Percentiles rank a stretch among this genome's conserved stretches.
phyloP scores from a whole-genome alignment of 2,113 vertebrate genomes.

The Cottus gobio region DNA sequence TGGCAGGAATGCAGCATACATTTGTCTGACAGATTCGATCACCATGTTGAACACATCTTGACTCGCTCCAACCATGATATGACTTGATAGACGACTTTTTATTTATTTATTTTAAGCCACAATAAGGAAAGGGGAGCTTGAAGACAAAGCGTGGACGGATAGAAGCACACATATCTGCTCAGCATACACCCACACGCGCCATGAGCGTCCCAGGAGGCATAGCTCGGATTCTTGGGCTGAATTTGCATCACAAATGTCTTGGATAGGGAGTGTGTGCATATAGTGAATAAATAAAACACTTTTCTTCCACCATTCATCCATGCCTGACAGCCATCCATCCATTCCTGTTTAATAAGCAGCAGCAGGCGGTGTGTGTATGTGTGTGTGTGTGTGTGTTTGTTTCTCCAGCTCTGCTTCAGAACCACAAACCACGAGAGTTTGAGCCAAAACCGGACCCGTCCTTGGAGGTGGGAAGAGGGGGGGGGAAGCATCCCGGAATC shows the following conservation, averaged over 20 bases:
- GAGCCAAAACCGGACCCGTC: constrained; percentile 40
- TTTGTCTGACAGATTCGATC: constrained; percentile 69
- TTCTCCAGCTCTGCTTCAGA: constrained; percentile 6
- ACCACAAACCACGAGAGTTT: constrained; percentile 1
- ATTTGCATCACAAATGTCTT: constrained; percentile 79
- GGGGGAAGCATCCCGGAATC: constrained; percentile 23
- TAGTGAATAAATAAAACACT: constrained; percentile 65
- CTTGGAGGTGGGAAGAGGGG: not conserved
- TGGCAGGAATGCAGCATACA: constrained; percentile 58
- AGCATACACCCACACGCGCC: constrained; percentile 40
- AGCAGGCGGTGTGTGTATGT: constrained; percentile 9
- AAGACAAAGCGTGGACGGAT: constrained; percentile 1
- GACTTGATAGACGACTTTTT: not conserved
- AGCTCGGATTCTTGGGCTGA: constrained; percentile 64
- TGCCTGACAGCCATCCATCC: constrained; percentile 49
- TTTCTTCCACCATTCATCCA: constrained; percentile 44
- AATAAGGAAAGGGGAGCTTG: not conserved
- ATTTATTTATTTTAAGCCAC: not conserved
- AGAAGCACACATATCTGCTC: constrained; percentile 31
- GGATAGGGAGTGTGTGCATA: constrained; percentile 52
- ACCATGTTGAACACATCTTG: constrained; percentile 48
- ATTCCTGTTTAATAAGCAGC: constrained; percentile 46
- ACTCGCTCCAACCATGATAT: constrained; percentile 14
- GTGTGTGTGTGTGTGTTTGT: constrained; percentile 17
- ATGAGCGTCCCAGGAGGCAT: constrained; percentile 63